A percentile compares a stretch with the other conserved stretches of the same genome.
Evolutionary conservation across 1,140 invertebrate species (phyloP).

Genomic region (Portunus trituberculatus): DNA sequence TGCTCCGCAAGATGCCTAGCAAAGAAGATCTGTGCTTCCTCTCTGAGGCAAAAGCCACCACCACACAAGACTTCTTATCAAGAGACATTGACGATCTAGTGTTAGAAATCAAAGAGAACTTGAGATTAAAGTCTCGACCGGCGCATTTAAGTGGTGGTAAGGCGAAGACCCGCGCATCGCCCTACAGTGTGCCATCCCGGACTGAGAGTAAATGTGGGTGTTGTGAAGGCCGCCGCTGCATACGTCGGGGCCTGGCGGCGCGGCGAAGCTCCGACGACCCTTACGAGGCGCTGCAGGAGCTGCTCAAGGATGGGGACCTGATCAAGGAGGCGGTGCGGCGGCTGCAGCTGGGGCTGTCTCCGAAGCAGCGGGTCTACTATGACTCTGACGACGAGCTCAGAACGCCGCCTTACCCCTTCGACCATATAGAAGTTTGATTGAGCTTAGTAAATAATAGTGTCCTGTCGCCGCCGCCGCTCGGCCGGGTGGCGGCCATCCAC

Average conservation of each 20-base stretch:
- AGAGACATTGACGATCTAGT: conserved; percentile 86
- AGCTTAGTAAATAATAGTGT: conserved; percentile 61
- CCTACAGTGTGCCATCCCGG: conserved; percentile 84
- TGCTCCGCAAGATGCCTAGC: conserved; percentile 80
- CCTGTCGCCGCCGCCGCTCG: conserved; percentile 53
- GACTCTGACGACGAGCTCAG: conserved; percentile 77
- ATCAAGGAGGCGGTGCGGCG: conserved; percentile 87
- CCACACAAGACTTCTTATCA: conserved; percentile 81
- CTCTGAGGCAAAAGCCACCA: conserved; percentile 75
- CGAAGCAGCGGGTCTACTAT: conserved; percentile 76
- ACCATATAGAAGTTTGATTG: conserved; percentile 76
- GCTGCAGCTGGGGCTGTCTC: conserved; percentile 82
- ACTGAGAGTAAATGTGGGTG: conserved; percentile 78
- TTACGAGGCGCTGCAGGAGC: conserved; percentile 85
- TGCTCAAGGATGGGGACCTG: conserved; percentile 85
- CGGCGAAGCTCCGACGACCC: conserved; percentile 83
- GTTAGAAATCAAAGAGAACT: conserved; percentile 86
- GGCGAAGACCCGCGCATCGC: conserved; percentile 83
- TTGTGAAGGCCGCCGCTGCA: conserved; percentile 77
- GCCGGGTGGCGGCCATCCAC: conserved; percentile 23
- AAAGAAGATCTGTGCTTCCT: conserved; percentile 79
- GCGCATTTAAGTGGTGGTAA: conserved; percentile 80
- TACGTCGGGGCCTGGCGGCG: conserved; percentile 64
- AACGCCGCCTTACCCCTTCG: conserved; percentile 77
- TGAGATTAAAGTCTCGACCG: conserved; percentile 82